Evolutionary conservation across 2,113 vertebrate genomes (phyloP), one percentile per base, ranked within the genome.

Genomic region (Propithecus coquereli): DNA sequence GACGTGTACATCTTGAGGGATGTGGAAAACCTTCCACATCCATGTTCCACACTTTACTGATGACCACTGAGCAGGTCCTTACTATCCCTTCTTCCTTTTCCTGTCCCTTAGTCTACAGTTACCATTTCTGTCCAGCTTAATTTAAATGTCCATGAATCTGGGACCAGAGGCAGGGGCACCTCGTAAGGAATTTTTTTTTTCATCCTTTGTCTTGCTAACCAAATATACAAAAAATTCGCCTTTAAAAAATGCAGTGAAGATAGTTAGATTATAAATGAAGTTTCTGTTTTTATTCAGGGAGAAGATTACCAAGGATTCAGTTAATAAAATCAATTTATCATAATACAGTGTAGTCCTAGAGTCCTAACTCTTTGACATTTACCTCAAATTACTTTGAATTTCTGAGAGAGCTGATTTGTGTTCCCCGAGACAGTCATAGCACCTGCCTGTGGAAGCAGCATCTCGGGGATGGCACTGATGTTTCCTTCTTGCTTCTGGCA

Each of bases 361-460:
- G 37, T 52, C 54, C 71, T 5, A 8, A 40, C 40, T 1, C 3
- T 80, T 30, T 45, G 68, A 34, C n/a, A 8, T 79, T 43, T 23
- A 61, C 23, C 47, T 65, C 18, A 66, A 63, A 32, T 40, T n/a
- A 16, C 50, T 16, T 34, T 47, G 68, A 30, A 1, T 68, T 37
- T 86, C 57, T 9, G 30, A 43, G 65, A 47, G 40, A 79, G 27
- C n/a, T 8, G 27, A 10, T 25, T n/a, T n/a, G 22, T n/a, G 22
- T 61, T 50, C 22, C 47, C 61, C 40, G 23, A 34, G 12, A 27
- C 12, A 4, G 27, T 45, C 3, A 1, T 27, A 22, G 43, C 6
- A 2, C 4, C 14, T 11, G 16, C 0, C 0, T 63, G 6, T 32
- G 16, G 54, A n/a, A 30, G 6, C n/a, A 5, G 14, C 34, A 4